Evolutionary conservation across 92 coral and sea anemone species (phyloP), one percentile per base, ranked within the genome.

Genomic region (Epizoanthus rinbou): DNA sequence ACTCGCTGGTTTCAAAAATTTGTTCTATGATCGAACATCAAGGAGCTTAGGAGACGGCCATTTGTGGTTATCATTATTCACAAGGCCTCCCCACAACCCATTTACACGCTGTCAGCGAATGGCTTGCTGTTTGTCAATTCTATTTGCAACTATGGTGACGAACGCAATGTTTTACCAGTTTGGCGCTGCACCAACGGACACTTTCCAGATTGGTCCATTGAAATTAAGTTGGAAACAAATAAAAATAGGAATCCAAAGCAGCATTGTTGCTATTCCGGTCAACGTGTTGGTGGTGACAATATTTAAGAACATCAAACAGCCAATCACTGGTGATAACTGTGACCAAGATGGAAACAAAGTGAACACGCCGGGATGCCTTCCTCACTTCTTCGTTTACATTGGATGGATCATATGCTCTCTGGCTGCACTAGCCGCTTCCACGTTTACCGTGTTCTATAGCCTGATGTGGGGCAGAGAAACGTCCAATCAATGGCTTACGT

Each of bases 141-240:
- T 94, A 24, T 94, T 94, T 53, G 93, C 98, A 1, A 85, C 98
- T 70, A 94, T 94, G 98, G 87, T 94, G 10, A 92, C 95, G 45
- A 94, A 94, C 81, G 98, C 98, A 41, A 94, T 94, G 98, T 94
- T 94, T 74, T 94, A 92, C 86, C 92, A 94, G 41, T 92, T 89
- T 59, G 98, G 95, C 6, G 85, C 90, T 3, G 79, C 88, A 11
- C 96, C 98, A 50, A 90, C 88, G 59, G 95, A 93, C 64, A 65
- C 93, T 3, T 86, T 93, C 65, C 93, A 87, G 72, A 65, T 93
- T n/a, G 98, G 98, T 8, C 98, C 98, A 56, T 60, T 94, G 50
- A 87, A 88, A 75, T 82, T 94, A 81, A 94, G 97, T 64, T 87
- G 90, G 85, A 92, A 79, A 13, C 98, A 94, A 84, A 94, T 94